These are phyloP conservation scores for Metaphire vulgaris DNA, from an alignment of 1,140 invertebrate species.

Conservation along the genomic window DNA sequence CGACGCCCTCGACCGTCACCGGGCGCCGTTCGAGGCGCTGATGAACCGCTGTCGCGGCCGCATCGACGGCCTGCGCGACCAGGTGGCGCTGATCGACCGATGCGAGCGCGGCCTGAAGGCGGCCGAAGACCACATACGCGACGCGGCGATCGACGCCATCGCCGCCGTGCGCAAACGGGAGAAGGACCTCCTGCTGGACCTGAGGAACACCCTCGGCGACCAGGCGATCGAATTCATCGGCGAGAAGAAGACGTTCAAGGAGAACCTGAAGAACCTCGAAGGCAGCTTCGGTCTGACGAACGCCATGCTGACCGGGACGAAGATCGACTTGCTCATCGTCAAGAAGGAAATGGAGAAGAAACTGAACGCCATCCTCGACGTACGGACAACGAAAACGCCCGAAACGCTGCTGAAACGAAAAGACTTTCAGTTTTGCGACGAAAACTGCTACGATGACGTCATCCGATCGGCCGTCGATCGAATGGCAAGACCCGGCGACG, in stretches of 20 bases:
- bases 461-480: not conserved
- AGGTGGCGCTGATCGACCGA: slow-evolving; percentile 42
- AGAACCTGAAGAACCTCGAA: slow-evolving; percentile 45
- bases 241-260: slow-evolving; percentile 43
- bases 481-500: not conserved
- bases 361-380: slow-evolving; percentile 31
- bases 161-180: slow-evolving; percentile 40
- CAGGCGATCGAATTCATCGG: slow-evolving; percentile 43
- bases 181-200: slow-evolving; percentile 34
- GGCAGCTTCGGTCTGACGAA: slow-evolving; percentile 47
- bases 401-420: not conserved
- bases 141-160: slow-evolving; percentile 46
- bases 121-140: slow-evolving; percentile 44
- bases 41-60: slow-evolving; percentile 38
- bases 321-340: slow-evolving; percentile 49
- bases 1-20: slow-evolving; percentile 45
- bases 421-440: not conserved
- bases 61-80: slow-evolving; percentile 33
- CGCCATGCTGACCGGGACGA: slow-evolving; percentile 47
- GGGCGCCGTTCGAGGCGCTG: slow-evolving; percentile 38
- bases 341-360: slow-evolving; percentile 49
- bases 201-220: slow-evolving; percentile 42
- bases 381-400: slow-evolving; percentile 1
- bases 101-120: slow-evolving; percentile 43
- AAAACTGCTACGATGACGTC: not conserved